Conservation (phyloP, 2,113 vertebrate genomes). For the Gavialis gangeticus region DNA sequence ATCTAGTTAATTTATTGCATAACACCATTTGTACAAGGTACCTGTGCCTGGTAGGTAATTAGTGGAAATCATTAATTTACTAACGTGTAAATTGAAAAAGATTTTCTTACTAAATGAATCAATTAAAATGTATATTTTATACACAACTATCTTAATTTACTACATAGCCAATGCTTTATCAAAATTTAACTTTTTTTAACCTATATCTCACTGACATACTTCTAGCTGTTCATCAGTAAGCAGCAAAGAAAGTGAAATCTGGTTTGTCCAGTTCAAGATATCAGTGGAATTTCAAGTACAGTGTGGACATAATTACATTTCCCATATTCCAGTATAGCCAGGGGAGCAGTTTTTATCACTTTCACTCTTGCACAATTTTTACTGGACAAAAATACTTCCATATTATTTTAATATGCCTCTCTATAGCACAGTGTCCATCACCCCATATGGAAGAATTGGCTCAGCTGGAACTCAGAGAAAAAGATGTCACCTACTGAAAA, state of each 20-base stretch:
- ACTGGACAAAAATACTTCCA: background rate
- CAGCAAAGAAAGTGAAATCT: background rate
- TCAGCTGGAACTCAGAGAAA: too few species aligned
- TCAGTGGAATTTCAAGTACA: background rate
- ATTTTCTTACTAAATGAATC: background rate
- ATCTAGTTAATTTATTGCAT: background rate
- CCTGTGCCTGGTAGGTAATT: background rate
- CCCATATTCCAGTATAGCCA: background rate
- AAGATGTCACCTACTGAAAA: background rate
- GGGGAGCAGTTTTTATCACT: background rate
- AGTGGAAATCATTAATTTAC: background rate
- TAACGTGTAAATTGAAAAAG: background rate
- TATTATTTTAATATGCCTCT: background rate
- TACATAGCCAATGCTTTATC: background rate
- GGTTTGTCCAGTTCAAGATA: slow-evolving; percentile 1
- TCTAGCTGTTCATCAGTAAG: background rate
- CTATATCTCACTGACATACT: background rate
- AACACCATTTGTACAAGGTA: background rate
- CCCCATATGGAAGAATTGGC: too few species aligned
- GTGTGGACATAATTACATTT: background rate
- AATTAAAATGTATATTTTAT: background rate
- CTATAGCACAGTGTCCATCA: background rate
- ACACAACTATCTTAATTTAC: background rate
- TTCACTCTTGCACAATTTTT: background rate
- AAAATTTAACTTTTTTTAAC: slow-evolving; percentile 18